Percentiles rank a stretch among this genome's conserved stretches.
phyloP scores from a whole-genome alignment of 2,888 invertebrate genomes.

The Stenotaenia linearis region DNA sequence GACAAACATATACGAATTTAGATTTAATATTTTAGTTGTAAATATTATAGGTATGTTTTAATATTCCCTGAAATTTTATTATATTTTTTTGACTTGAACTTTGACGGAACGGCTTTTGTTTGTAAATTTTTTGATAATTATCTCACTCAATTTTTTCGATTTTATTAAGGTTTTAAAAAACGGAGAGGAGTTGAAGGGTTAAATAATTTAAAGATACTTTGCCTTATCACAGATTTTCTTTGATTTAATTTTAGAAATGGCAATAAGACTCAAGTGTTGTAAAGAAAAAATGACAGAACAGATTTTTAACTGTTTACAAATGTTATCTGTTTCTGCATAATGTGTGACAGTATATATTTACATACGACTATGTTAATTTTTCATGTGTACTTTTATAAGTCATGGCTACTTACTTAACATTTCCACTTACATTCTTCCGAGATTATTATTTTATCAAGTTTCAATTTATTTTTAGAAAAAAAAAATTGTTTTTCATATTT shows the following conservation, averaged over 20 bases:
- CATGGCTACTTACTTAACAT: neutral
- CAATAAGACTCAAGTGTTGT: neutral
- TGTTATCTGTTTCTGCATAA: no score
- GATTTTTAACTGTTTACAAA: neutral
- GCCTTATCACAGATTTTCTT: neutral
- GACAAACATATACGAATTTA: constrained; percentile 24
- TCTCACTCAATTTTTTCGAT: neutral
- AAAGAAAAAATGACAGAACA: neutral
- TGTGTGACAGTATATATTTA: neutral
- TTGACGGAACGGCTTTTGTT: neutral
- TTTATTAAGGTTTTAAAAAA: neutral
- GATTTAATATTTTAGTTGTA: constrained; percentile 11
- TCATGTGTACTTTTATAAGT: neutral
- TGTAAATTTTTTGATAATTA: neutral
- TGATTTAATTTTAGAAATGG: neutral
- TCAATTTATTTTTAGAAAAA: neutral
- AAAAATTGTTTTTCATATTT: neutral
- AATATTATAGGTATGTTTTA: constrained; percentile 2
- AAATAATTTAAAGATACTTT: neutral
- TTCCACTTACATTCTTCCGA: neutral
- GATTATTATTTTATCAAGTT: neutral
- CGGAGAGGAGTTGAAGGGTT: neutral
- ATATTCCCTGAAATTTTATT: neutral
- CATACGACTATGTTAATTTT: neutral
- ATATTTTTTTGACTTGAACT: neutral